Conservation (phyloP, 2,888 invertebrate species). For the Agelastica alni region DNA sequence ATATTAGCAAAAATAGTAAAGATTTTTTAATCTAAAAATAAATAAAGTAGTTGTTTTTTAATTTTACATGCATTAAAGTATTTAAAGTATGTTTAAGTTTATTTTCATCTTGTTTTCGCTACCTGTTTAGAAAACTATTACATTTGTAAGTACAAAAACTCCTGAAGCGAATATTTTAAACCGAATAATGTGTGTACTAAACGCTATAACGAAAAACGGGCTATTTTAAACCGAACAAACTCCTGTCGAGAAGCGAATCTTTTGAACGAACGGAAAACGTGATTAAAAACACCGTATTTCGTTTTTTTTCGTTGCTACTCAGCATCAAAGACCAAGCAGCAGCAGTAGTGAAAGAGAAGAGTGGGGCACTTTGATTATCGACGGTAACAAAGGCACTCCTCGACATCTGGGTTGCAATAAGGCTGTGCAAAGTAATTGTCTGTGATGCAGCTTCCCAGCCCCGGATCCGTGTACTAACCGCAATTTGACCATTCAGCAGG, state of each 20-base stretch:
- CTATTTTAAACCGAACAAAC: not conserved
- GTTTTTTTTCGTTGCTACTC: not conserved
- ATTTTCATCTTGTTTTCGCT: too few relatives aligned
- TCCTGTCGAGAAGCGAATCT: not conserved
- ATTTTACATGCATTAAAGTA: too few relatives aligned
- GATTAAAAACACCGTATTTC: slow-evolving; percentile 11
- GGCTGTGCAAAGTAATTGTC: slow-evolving; percentile 21
- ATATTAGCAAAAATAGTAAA: too few relatives aligned
- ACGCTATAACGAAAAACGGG: too few relatives aligned
- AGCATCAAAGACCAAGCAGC: slow-evolving; percentile 6
- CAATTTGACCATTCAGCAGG: slow-evolving; percentile 23
- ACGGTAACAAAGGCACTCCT: slow-evolving; percentile 14
- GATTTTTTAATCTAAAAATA: too few relatives aligned
- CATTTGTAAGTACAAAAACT: too few relatives aligned
- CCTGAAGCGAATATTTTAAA: too few relatives aligned
- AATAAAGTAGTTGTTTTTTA: too few relatives aligned
- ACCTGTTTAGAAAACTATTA: too few relatives aligned
- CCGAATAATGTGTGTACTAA: too few relatives aligned
- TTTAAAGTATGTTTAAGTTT: too few relatives aligned
- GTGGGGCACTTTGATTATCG: slow-evolving; percentile 20
- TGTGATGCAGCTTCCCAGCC: slow-evolving; percentile 18
- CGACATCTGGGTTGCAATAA: slow-evolving; percentile 22
- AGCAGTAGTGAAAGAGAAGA: slow-evolving; percentile 8
- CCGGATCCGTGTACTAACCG: slow-evolving; percentile 15
- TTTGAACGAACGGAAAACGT: slow-evolving; percentile 6